These are phyloP conservation scores for Danionella cerebrum DNA, from an alignment of 2,113 vertebrate species.

Conservation along the genomic window DNA sequence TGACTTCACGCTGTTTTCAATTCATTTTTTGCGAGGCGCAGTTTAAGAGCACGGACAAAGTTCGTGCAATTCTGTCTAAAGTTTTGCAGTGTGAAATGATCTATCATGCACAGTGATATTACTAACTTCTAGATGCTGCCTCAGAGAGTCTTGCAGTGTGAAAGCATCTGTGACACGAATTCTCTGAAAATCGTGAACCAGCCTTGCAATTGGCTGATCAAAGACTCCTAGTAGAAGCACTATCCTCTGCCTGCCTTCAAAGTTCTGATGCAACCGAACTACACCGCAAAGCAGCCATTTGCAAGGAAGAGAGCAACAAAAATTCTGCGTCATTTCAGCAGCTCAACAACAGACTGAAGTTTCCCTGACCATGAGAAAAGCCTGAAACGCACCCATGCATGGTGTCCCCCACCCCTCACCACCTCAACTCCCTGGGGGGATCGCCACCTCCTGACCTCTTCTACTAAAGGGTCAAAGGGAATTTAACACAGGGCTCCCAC, in stretches of 20 bases:
- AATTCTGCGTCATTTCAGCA: constrained; percentile 42
- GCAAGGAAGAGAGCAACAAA: constrained; percentile 56
- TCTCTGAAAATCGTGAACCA: no score
- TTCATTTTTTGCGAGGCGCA: no score
- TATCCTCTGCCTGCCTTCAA: constrained; percentile 15
- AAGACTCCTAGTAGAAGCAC: background rate
- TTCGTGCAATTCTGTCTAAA: no score
- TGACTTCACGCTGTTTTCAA: no score
- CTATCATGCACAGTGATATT: no score
- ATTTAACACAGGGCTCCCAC: constrained; percentile 67
- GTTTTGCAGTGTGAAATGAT: no score
- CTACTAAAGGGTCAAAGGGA: constrained; percentile 67
- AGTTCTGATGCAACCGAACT: constrained; percentile 42
- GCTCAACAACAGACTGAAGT: constrained; percentile 27
- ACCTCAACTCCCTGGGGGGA: constrained; percentile 44
- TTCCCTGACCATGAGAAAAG: constrained; percentile 30
- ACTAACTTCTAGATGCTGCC: no score
- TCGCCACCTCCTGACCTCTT: constrained; percentile 59
- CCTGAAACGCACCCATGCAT: constrained; percentile 21
- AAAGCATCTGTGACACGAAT: no score
- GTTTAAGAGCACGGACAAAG: no score
- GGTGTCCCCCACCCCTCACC: constrained; percentile 41
- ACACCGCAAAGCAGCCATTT: constrained; percentile 46
- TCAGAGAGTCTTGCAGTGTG: no score
- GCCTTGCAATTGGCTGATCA: no score